Conservation (phyloP, 2,113 vertebrate genomes). For the Plectropomus leopardus region DNA sequence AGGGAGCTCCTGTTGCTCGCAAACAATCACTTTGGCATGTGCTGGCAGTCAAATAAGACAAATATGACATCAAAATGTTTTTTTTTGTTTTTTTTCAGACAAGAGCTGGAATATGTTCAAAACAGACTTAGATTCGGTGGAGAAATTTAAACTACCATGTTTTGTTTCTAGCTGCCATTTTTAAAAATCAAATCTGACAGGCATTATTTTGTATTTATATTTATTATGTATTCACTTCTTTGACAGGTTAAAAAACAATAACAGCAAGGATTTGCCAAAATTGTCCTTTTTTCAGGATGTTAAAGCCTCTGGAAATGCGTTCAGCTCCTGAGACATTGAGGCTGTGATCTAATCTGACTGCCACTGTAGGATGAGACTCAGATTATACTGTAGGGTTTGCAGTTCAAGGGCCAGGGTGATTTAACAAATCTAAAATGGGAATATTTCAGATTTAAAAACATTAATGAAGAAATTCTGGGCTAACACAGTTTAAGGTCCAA, state of each 20-base stretch:
- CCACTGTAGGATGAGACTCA: neutral
- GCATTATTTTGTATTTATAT: neutral
- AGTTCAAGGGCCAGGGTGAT: neutral
- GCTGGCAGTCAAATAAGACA: conserved; percentile 18
- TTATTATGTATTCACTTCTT: neutral
- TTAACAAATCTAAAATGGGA: no score
- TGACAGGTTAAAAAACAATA: neutral
- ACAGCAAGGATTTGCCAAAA: no score
- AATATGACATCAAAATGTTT: neutral
- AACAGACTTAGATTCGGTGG: neutral
- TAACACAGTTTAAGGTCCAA: no score
- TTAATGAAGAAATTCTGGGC: no score
- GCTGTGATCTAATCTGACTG: neutral
- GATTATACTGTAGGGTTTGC: neutral
- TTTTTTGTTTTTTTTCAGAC: no score
- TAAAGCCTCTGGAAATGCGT: neutral
- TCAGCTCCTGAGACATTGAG: neutral
- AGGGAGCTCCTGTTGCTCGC: neutral
- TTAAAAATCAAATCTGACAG: neutral
- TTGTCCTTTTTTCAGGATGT: neutral
- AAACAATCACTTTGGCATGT: neutral
- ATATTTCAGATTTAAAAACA: no score
- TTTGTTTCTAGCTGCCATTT: neutral
- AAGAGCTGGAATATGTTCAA: neutral
- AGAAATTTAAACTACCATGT: neutral